Evolutionary conservation across 2,888 invertebrate genomes (phyloP), one percentile per base, ranked within the genome.

Genomic region (Polyploca ridens): DNA sequence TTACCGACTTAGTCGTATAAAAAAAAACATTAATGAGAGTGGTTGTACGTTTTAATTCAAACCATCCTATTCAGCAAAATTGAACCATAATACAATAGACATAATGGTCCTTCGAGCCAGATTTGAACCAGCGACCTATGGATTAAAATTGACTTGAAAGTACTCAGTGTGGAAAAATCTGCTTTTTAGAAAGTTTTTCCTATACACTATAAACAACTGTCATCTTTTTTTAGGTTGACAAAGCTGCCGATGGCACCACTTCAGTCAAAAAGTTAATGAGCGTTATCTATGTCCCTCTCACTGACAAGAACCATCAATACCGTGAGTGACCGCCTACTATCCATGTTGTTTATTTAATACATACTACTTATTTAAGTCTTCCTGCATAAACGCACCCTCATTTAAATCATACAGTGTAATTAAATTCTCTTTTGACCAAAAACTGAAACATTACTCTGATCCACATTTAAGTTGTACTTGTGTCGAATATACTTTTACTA

Each of bases 201-300:
- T n/a, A n/a, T n/a, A n/a, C 27, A 27, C n/a, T n/a, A n/a, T n/a
- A n/a, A 33, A 33, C 5, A 35, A 7, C 44, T n/a, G 5, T 46
- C 5, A 46, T 46, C 64, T 44, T 3, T 4, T 64, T 58, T 73
- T 85, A 98, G 95, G 96, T 99, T 66, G 99, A 99, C 89, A 99
- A 99, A 90, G 94, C 95, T 46, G 85, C 90, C 3, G 97, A 98
- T 85, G 99, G 99, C 8, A 94, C 96, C 44, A 95, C 98, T 5
- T 94, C 94, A 33, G 95, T 96, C 68, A 97, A 96, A 75, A 95
- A 96, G 58, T 94, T 99, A 11, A 99, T 99, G 98, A 98, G 98
- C 58, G 99, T 99, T 13, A 97, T 99, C 76, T 99, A 98, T 87
- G 99, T 99, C 46, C 99, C 99, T 0, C 94, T 99, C 60, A 99